phyloP scores from a whole-genome alignment of 2,113 vertebrate species.

The Barnardius zonarius region DNA sequence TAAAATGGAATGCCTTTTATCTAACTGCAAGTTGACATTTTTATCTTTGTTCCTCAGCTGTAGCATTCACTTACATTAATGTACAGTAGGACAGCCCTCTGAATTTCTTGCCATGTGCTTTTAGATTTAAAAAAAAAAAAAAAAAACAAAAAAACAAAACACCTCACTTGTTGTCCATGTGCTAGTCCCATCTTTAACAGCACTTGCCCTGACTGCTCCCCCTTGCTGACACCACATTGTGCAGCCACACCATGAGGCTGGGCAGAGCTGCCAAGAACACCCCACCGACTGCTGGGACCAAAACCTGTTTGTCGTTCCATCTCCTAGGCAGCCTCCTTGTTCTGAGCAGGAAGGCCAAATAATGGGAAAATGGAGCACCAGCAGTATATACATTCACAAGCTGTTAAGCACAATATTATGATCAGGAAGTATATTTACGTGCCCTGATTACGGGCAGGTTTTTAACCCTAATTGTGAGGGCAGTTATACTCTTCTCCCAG shows the following conservation, averaged over 20 bases:
- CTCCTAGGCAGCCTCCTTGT: background rate
- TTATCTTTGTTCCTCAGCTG: background rate
- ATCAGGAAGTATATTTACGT: background rate
- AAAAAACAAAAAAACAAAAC: too few species aligned
- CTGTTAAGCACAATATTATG: background rate
- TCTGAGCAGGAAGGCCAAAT: background rate
- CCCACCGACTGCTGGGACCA: fast-evolving
- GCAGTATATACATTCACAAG: background rate
- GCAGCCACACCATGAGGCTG: fast-evolving
- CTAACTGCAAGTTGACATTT: background rate
- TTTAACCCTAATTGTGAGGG: background rate
- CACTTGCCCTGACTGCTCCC: background rate
- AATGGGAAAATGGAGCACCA: background rate
- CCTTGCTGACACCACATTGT: fast-evolving
- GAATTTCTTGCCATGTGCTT: background rate
- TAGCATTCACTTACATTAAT: background rate
- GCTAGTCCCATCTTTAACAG: background rate
- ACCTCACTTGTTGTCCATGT: fast-evolving
- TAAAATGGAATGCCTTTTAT: background rate
- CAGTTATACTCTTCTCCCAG: background rate
- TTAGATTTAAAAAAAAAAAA: background rate
- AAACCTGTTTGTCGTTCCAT: background rate
- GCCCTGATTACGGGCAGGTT: background rate
- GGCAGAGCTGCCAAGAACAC: background rate
- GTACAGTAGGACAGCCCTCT: background rate